Conservation (phyloP, 2,113 vertebrate genomes). For the Lagopus muta region DNA sequence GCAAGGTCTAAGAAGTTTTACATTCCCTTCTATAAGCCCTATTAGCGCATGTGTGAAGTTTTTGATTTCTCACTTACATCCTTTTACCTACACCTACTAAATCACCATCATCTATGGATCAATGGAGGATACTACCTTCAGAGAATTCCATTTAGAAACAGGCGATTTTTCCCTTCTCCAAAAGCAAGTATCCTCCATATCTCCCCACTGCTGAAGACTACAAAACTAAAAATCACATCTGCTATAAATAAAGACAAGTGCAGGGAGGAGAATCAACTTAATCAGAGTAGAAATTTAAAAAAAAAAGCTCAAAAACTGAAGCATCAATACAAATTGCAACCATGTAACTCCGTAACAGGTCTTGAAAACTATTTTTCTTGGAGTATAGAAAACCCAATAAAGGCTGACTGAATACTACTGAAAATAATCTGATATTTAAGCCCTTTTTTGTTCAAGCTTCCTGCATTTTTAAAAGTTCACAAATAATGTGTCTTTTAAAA, state of each 20-base stretch:
- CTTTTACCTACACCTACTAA: conserved; percentile 50
- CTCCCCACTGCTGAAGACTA: conserved; percentile 58
- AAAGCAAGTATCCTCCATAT: conserved; percentile 80
- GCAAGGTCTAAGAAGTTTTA: conserved; percentile 78
- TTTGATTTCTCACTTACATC: conserved; percentile 34
- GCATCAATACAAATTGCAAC: conserved; percentile 35
- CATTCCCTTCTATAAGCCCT: conserved; percentile 79
- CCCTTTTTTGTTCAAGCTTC: background rate
- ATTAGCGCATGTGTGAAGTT: conserved; percentile 79
- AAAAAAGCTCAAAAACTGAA: conserved; percentile 56
- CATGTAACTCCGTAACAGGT: conserved; percentile 32
- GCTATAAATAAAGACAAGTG: conserved; percentile 27
- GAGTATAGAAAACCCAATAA: background rate
- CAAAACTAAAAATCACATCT: conserved; percentile 51
- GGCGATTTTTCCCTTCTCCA: conserved; percentile 73
- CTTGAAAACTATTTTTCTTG: conserved; percentile 20
- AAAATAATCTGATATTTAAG: background rate
- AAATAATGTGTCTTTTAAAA: background rate
- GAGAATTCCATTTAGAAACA: conserved; percentile 78
- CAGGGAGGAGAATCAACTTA: conserved; percentile 56
- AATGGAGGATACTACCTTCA: conserved; percentile 76
- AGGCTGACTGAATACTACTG: conserved; percentile 3
- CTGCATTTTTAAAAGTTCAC: background rate
- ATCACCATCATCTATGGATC: conserved; percentile 40
- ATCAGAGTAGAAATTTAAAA: conserved; percentile 18